phyloP scores from a whole-genome alignment of 2,888 invertebrate genomes.

The Lepidocyrtinus sp. region DNA sequence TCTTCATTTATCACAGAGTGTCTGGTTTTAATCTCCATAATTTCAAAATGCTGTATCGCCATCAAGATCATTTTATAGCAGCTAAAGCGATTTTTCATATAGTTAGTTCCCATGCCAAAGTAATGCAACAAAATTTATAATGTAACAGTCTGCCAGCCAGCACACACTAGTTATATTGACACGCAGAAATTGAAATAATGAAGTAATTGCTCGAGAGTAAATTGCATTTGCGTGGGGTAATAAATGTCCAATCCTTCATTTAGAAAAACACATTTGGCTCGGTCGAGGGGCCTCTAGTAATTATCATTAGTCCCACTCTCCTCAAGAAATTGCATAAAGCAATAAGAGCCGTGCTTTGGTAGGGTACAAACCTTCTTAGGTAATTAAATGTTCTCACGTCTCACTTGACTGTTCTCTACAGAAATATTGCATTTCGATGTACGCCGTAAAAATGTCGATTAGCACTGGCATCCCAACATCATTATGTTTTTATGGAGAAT shows the following conservation, averaged over 20 bases:
- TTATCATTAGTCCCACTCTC: background rate
- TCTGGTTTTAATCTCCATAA: too few relatives aligned
- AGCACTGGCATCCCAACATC: background rate
- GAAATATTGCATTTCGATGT: slow-evolving; percentile 6
- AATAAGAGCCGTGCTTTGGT: too few relatives aligned
- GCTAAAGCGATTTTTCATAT: too few relatives aligned
- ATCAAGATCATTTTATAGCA: too few relatives aligned
- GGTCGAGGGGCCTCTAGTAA: background rate
- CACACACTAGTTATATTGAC: slow-evolving; percentile 9
- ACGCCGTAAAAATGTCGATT: background rate
- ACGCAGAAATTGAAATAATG: slow-evolving; percentile 10
- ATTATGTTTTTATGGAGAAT: background rate
- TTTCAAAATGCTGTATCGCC: too few relatives aligned
- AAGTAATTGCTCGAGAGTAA: background rate
- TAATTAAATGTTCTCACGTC: slow-evolving; percentile 13
- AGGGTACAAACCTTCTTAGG: too few relatives aligned
- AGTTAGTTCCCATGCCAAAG: too few relatives aligned
- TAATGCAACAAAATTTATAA: too few relatives aligned
- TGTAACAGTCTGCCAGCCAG: too few relatives aligned
- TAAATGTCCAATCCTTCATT: slow-evolving; percentile 24
- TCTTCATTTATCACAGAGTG: too few relatives aligned
- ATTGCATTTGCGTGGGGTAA: slow-evolving; percentile 16
- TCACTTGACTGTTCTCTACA: background rate
- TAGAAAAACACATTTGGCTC: background rate
- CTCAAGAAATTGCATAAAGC: background rate